Base-by-base conservation (phyloP, 2,888 invertebrate species). In the Drosophila mettleri region DNA sequence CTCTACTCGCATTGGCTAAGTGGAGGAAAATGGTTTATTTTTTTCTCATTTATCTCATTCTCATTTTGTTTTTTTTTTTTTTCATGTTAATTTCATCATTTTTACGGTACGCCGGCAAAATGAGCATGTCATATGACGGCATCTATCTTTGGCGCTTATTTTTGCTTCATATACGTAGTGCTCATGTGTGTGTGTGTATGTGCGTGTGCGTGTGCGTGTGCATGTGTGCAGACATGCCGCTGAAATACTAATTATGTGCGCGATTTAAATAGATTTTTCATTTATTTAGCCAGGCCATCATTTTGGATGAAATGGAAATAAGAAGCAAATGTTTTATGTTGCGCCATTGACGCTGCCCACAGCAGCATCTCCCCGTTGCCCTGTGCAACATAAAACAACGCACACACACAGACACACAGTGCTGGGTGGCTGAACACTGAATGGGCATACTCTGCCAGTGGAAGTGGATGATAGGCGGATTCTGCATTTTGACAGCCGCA, bases 231-330 rank as follows among this genome's bases (percentile, higher is more conserved):
- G 83, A 84, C 84, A 81, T 73, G 76, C 88, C 71, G 86, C 76
- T 86, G 88, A 86, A 86, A 86, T 85, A 88, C 88, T 88, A 86
- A 86, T 86, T 86, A 88, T 88, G 86, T 86, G 86, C 88, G 83
- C 83, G 85, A 86, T 86, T 86, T 86, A 86, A 86, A 86, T 86
- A 88, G 86, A 88, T 86, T 87, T 83, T 88, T 86, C 76, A 83
- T 86, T 86, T 86, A 85, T 85, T 85, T 85, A 85, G 86, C 82
- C 68, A 83, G 86, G 78, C 87, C 86, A 85, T 80, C 84, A 83
- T 77, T 86, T 86, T 76, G 67, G 64, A 81, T 78, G 75, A 80
- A 82, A 78, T 71, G 72, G 70, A 74, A 84, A 83, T 85, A 64
- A 77, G 71, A 81, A 79, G 87, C 85, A 87, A 85, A 85, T 85